Percentiles rank a stretch among this genome's conserved stretches.
Conservation (phyloP, 2,888 invertebrate species). For the Synergus umbraculus region DNA sequence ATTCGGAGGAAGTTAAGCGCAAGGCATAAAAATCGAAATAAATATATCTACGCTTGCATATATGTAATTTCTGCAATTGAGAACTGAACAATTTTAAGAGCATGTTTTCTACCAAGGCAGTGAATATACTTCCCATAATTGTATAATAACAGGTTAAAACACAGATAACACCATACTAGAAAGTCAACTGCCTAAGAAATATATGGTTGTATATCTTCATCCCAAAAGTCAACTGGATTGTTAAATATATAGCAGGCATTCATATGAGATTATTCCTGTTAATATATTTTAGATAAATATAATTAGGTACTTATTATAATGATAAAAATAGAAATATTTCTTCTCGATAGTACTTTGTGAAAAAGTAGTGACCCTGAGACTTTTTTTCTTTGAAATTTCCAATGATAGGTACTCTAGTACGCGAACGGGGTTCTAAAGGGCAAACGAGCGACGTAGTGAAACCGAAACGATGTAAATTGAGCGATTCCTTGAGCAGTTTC, state of each 20-base stretch:
- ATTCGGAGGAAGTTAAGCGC: neutral
- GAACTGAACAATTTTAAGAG: neutral
- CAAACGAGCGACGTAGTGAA: neutral
- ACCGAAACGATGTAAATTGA: slow-evolving; percentile 20
- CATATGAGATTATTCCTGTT: no score
- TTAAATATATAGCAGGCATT: no score
- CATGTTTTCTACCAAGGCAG: neutral
- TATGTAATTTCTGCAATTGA: neutral
- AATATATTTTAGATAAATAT: no score
- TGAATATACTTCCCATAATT: neutral
- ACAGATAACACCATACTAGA: neutral
- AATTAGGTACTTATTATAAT: no score
- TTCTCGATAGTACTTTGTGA: neutral
- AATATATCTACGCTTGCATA: neutral
- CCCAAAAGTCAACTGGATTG: neutral
- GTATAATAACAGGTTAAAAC: neutral
- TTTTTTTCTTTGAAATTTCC: neutral
- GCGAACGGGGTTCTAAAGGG: neutral
- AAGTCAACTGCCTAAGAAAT: neutral
- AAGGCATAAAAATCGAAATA: neutral
- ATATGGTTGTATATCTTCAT: neutral
- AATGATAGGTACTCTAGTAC: slow-evolving; percentile 10
- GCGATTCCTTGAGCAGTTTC: slow-evolving; percentile 21
- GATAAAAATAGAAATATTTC: neutral
- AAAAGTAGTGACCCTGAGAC: neutral